Conservation (phyloP, 2,888 invertebrate genomes). For the Nymphalis c-album region DNA sequence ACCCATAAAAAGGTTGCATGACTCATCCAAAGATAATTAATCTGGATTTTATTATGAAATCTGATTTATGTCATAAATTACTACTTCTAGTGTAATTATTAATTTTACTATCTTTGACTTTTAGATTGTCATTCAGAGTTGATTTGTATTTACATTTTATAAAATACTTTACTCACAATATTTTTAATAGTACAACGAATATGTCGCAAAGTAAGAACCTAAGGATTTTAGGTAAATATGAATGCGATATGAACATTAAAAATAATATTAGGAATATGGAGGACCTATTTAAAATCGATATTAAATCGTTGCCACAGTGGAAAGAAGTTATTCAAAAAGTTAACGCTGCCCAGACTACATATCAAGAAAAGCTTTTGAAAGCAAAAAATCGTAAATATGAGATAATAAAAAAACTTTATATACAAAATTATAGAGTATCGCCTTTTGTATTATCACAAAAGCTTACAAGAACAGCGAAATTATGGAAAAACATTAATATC, state of each 20-base stretch:
- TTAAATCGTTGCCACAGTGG: constrained; percentile 61
- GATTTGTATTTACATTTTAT: not conserved
- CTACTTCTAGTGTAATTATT: too few species aligned
- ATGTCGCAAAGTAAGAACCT: constrained; percentile 53
- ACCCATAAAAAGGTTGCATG: not conserved
- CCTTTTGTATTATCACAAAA: constrained; percentile 62
- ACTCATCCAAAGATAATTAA: not conserved
- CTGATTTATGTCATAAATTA: not conserved
- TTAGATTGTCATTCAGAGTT: not conserved
- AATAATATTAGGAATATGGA: constrained; percentile 57
- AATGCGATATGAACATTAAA: constrained; percentile 52
- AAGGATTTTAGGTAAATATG: constrained; percentile 53
- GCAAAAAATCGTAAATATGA: constrained; percentile 52
- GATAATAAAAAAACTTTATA: constrained; percentile 62
- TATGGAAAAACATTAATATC: constrained; percentile 51
- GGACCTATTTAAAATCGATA: constrained; percentile 54
- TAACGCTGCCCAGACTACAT: constrained; percentile 50
- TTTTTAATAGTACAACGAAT: constrained; percentile 36
- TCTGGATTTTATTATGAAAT: not conserved
- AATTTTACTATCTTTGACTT: not conserved
- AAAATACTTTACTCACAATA: constrained; percentile 4
- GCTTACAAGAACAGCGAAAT: constrained; percentile 57
- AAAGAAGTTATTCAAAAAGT: constrained; percentile 55
- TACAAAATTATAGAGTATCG: constrained; percentile 54
- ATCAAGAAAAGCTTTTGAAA: constrained; percentile 53